Evolutionary conservation across 2,113 vertebrate species (phyloP).

Genomic region (Tretioscincus oriximinensis): DNA sequence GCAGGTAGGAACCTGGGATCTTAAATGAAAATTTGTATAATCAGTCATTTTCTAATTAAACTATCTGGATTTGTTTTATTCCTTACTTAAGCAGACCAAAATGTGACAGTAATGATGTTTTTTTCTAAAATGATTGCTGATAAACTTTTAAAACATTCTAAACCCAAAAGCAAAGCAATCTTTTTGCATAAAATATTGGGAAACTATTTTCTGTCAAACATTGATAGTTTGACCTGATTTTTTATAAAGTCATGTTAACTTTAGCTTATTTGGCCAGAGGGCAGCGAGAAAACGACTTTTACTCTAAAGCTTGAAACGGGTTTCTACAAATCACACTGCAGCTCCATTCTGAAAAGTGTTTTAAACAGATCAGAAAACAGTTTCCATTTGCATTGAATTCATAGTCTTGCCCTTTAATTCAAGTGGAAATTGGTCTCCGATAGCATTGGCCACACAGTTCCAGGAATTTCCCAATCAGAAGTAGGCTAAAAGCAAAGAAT

Average conservation of each 20-base stretch:
- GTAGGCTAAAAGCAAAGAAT: too few species aligned
- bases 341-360: too few species aligned
- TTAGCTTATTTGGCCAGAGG: slow-evolving; percentile 11
- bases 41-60: neutral
- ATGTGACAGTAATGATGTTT: too few species aligned
- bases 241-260: slow-evolving; percentile 12
- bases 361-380: too few species aligned
- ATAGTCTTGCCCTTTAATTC: too few species aligned
- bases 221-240: slow-evolving; percentile 1
- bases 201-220: slow-evolving; percentile 15
- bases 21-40: neutral
- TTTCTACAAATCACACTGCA: neutral
- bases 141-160: neutral
- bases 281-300: slow-evolving; percentile 16
- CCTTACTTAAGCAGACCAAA: neutral
- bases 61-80: neutral
- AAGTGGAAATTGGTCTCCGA: too few species aligned
- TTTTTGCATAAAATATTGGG: neutral
- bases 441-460: too few species aligned
- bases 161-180: slow-evolving; percentile 7
- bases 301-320: slow-evolving; percentile 9
- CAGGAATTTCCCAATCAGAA: too few species aligned
- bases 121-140: neutral
- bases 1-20: slow-evolving; percentile 37
- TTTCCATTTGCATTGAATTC: too few species aligned